Conservation (phyloP, 2,888 invertebrate species). For the Agrilus mali region DNA sequence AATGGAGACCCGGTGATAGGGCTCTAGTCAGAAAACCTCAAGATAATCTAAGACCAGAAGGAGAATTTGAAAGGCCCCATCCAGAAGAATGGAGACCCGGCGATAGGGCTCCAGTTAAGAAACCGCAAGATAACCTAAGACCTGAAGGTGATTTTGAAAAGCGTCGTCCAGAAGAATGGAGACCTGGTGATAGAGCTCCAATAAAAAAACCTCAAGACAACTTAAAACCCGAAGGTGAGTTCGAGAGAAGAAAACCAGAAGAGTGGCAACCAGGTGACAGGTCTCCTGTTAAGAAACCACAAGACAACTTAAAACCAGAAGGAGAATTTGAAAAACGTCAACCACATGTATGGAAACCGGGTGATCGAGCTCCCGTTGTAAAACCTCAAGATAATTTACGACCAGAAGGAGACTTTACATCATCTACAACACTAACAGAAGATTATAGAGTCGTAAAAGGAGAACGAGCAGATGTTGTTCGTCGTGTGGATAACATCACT, state of each 20-base stretch:
- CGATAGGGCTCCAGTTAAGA: constrained; percentile 40
- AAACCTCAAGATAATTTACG: constrained; percentile 33
- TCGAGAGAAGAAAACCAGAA: constrained; percentile 33
- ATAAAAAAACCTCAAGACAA: constrained; percentile 32
- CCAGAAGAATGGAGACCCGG: constrained; percentile 26
- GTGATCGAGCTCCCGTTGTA: constrained; percentile 30
- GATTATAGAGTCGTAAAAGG: constrained; percentile 48
- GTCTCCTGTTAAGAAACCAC: constrained; percentile 28
- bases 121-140: constrained; percentile 34
- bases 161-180: constrained; percentile 33
- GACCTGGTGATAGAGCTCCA: constrained; percentile 32
- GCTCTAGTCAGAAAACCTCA: constrained; percentile 41
- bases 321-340: constrained; percentile 35
- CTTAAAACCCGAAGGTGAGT: constrained; percentile 43
- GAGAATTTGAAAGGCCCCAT: constrained; percentile 25
- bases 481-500: constrained; percentile 51
- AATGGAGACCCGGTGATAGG: constrained; percentile 40
- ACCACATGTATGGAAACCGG: constrained; percentile 24
- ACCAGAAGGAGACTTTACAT: constrained; percentile 34
- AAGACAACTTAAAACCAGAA: constrained; percentile 36
- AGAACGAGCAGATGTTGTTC: constrained; percentile 51
- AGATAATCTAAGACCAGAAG: constrained; percentile 45
- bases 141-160: constrained; percentile 42
- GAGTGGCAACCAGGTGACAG: constrained; percentile 34
- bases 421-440: constrained; percentile 38